Percentiles rank a stretch among this genome's conserved stretches.
These are phyloP conservation scores for Orussus abietinus DNA, from an alignment of 1,140 invertebrate genomes.

Conservation along the genomic window DNA sequence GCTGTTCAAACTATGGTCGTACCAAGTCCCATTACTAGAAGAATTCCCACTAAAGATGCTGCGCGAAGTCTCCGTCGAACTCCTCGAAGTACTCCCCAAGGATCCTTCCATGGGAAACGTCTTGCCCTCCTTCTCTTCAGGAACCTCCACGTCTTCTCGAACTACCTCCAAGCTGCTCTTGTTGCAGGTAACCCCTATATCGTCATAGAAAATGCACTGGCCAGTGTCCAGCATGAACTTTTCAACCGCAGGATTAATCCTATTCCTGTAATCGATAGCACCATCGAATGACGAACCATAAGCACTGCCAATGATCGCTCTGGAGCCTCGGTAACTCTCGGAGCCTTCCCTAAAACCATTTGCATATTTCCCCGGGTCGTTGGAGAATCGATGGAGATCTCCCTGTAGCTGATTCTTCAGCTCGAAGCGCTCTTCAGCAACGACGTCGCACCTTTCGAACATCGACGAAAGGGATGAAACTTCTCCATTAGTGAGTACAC, in stretches of 20 bases:
- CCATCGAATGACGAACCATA: not conserved
- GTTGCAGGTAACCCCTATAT: too few relatives aligned
- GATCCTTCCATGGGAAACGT: not conserved
- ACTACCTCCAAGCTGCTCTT: not conserved
- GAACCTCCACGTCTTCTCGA: not conserved
- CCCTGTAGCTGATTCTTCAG: not conserved
- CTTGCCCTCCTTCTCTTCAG: not conserved
- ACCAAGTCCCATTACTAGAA: conserved; percentile 6
- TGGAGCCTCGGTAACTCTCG: too few relatives aligned
- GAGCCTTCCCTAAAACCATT: too few relatives aligned
- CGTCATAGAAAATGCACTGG: too few relatives aligned
- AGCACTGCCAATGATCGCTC: too few relatives aligned
- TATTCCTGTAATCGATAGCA: conserved; percentile 7
- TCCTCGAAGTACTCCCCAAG: conserved; percentile 3
- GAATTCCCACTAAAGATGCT: not conserved
- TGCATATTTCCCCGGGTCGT: too few relatives aligned
- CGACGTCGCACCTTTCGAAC: too few relatives aligned
- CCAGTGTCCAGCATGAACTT: conserved; percentile 8
- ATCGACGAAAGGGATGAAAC: not conserved
- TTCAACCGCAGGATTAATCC: conserved; percentile 2
- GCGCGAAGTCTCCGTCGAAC: not conserved
- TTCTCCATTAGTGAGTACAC: not conserved
- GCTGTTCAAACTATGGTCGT: conserved; percentile 4
- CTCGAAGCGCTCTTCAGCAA: too few relatives aligned
- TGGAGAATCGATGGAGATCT: not conserved